Evolutionary conservation across 2,797 vertebrate genomes (phyloP), one percentile per base, ranked within the genome.

Genomic region (Brotula barbata): DNA sequence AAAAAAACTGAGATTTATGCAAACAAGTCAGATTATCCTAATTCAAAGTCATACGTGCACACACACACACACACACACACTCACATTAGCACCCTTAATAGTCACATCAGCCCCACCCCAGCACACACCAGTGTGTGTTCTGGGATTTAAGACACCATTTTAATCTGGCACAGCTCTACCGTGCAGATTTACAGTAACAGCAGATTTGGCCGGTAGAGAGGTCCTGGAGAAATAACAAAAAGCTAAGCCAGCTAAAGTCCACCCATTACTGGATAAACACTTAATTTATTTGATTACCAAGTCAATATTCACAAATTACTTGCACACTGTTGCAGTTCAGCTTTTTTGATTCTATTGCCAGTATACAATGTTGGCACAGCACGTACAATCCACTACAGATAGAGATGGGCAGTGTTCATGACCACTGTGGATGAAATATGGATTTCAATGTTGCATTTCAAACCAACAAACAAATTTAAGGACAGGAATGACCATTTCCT

Each of bases 111-210:
- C 72, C 73, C 71, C 78, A 74, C 64, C 77, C 71, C n/a, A 59
- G 58, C 41, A 28, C 40, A 47, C 46, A 11, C 56, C 47, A 16
- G 21, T 7, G 48, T 36, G 31, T 49, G 55, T 47, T 71, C 43
- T 61, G 63, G 50, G 59, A 69, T 64, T 25, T 57, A 9, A 78
- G 55, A 54, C 54, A 73, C 54, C 55, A 78, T 83, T 82, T 81
- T 68, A 72, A 51, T 74, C 65, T 66, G 68, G 43, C 54, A 77
- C 31, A 54, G 31, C 47, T 64, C 48, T 46, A 54, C 25, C 59
- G 56, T 72, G 43, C 50, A 66, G 44, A 48, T 54, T 44, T 11
- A n/a, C n/a, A n/a, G n/a, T n/a, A n/a, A 17, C 7, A 31, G 53
- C 28, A 67, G n/a, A 42, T 52, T 19, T 25, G 16, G 37, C 16